Base-by-base conservation (phyloP, 2,113 vertebrate species). In the Taurulus bubalis region DNA sequence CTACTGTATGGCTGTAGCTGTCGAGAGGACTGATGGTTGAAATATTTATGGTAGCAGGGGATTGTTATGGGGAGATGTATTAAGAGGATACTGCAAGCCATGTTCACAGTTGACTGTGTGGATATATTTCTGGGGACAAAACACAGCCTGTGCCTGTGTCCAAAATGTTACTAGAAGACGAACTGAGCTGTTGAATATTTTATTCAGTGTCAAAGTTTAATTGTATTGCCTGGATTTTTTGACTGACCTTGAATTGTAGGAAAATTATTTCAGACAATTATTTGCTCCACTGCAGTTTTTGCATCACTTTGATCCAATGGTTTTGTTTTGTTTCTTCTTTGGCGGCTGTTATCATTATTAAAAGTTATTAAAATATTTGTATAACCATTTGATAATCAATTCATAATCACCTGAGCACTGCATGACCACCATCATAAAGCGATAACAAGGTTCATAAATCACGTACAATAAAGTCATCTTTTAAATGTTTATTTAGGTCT, bases 101-200 rank as follows among this genome's bases (percentile, higher is more conserved):
- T 38, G 20, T 32, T 24, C 47, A 36, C 10, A 60, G 70, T 62
- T 47, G 9, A 56, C 45, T 53, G 14, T 20, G 4, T n/a, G 1
- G 36, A n/a, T 15, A 8, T 51, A 7, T 63, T 16, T 60, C 3
- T 72, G 12, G 36, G 55, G 53, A 15, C n/a, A 63, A 36, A 30
- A 26, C 4, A 40, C 22, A 26, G 30, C 40, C 12, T 9, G 16
- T 56, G 51, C 14, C 28, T 36, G 24, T n/a, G 49, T 28, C 55
- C 2, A n/a, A 60, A 82, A 58, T 34, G 2, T 9, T 26, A 79
- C 75, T 66, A 32, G 36, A 36, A 68, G 15, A 63, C 24, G 56
- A 67, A 20, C 51, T 68, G 32, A 75, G 15, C 56, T 78, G 45
- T 1, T 63, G 51, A 72, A 73, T 42, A 75, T 75, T 53, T 70